Evolutionary conservation across 1,140 invertebrate genomes (phyloP).

Genomic region (Colletes latitarsis): DNA sequence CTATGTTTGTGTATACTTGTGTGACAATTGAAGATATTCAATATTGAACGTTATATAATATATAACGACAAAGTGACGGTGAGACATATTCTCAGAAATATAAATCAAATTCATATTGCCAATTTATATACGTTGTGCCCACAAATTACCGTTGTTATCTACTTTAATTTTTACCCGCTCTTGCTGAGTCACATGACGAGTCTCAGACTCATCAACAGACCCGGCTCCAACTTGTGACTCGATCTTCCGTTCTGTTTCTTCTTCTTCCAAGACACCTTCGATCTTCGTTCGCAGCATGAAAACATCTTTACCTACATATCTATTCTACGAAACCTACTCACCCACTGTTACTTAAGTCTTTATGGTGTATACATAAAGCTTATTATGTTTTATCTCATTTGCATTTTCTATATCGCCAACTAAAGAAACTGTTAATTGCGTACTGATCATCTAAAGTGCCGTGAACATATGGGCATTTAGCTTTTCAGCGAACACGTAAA

Average conservation of each 20-base stretch:
- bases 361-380: constrained; percentile 49
- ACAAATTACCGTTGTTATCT: constrained; percentile 60
- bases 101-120: constrained; percentile 42
- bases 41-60: constrained; percentile 14
- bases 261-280: constrained; percentile 69
- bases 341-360: constrained; percentile 58
- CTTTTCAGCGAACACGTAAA: constrained; percentile 44
- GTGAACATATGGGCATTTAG: constrained; percentile 51
- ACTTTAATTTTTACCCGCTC: constrained; percentile 77
- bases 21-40: not conserved
- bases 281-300: constrained; percentile 79
- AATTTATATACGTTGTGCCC: constrained; percentile 66
- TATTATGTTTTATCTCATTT: constrained; percentile 44
- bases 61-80: constrained; percentile 38
- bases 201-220: constrained; percentile 71
- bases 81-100: constrained; percentile 29
- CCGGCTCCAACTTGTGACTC: constrained; percentile 68
- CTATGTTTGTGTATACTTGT: not conserved
- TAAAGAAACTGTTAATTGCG: constrained; percentile 60
- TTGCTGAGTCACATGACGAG: constrained; percentile 74
- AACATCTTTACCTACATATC: constrained; percentile 80
- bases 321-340: constrained; percentile 78
- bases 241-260: constrained; percentile 66
- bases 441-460: constrained; percentile 68
- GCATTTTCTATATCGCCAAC: constrained; percentile 46